A percentile compares a stretch with the other conserved stretches of the same genome.
These are phyloP conservation scores for Triplophysa yarkandensis DNA, from an alignment of 2,797 vertebrate species.

Conservation along the genomic window DNA sequence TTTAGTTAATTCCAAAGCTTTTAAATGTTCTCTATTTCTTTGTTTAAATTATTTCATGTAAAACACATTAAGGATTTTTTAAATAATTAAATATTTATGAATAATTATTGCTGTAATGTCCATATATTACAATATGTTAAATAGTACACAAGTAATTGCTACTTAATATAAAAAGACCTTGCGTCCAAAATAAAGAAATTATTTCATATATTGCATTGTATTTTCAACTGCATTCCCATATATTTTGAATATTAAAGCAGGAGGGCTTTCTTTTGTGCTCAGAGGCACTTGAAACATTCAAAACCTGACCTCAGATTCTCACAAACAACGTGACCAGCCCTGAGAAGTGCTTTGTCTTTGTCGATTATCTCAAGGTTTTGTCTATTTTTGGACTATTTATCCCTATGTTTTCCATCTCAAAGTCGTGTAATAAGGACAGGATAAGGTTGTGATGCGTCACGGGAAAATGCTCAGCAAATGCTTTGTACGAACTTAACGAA, in stretches of 20 bases:
- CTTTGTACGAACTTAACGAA: neutral
- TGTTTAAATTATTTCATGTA: too few relatives aligned
- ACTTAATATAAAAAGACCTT: too few relatives aligned
- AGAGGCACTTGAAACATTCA: constrained; percentile 53
- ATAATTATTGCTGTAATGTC: too few relatives aligned
- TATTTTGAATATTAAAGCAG: neutral
- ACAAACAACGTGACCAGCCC: constrained; percentile 62
- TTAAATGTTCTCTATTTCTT: too few relatives aligned
- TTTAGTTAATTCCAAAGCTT: too few relatives aligned
- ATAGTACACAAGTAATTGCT: too few relatives aligned
- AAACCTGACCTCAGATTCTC: constrained; percentile 65
- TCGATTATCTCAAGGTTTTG: constrained; percentile 60
- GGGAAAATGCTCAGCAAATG: constrained; percentile 2
- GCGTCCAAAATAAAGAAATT: too few relatives aligned
- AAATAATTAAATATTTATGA: too few relatives aligned
- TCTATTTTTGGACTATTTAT: constrained; percentile 54
- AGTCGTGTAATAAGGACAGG: constrained; percentile 29
- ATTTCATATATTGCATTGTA: too few relatives aligned
- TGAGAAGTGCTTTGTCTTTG: constrained; percentile 60
- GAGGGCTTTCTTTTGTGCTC: constrained; percentile 49
- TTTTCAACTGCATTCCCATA: too few relatives aligned
- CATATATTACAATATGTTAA: too few relatives aligned
- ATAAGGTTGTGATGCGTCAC: neutral
- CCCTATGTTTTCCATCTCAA: constrained; percentile 32
- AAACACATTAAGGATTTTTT: too few relatives aligned